phyloP scores from a whole-genome alignment of 2,888 invertebrate genomes.

The Sinohyriopsis cumingii region DNA sequence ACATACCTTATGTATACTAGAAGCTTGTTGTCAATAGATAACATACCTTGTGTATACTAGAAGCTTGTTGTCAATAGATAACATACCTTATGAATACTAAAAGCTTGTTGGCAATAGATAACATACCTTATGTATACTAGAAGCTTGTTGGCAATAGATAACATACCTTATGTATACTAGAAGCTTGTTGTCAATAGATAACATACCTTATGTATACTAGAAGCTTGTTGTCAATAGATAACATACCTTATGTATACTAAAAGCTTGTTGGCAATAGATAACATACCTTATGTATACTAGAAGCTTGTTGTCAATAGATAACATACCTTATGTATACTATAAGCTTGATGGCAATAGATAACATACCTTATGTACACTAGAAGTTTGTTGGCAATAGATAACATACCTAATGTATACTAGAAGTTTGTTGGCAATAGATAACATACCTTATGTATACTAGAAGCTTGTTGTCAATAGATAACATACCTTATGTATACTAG shows the following conservation, averaged over 20 bases:
- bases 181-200: conserved; percentile 88
- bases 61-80: conserved; percentile 88
- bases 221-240: conserved; percentile 88
- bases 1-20: conserved; percentile 89
- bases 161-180: conserved; percentile 89
- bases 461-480: no score
- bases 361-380: conserved; percentile 79
- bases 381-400: not conserved
- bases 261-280: conserved; percentile 82
- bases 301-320: no score
- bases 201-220: conserved; percentile 89
- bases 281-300: conserved; percentile 79
- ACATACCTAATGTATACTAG: conserved; percentile 83
- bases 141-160: conserved; percentile 88
- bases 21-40: conserved; percentile 88
- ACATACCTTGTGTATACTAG: conserved; percentile 89
- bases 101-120: conserved; percentile 82
- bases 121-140: conserved; percentile 84
- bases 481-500: conserved; percentile 79
- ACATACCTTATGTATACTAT: conserved; percentile 79
- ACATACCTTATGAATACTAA: conserved; percentile 89
- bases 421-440: not conserved
- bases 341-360: not conserved
- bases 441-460: conserved; percentile 79
- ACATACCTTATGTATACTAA: conserved; percentile 89